Conservation (phyloP, 2,888 invertebrate species). For the Patella pellucida region DNA sequence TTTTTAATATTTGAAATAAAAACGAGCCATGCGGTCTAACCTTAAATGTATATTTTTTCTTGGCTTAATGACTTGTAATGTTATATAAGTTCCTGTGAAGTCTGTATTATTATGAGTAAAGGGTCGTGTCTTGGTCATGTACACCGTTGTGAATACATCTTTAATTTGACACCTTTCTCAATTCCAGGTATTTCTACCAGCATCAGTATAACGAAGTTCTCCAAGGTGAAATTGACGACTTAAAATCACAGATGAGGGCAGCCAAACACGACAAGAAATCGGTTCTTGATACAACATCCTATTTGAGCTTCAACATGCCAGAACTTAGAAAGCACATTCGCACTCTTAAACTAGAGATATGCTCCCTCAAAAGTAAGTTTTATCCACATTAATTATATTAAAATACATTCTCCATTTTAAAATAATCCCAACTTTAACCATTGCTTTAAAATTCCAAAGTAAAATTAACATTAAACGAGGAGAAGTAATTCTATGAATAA, state of each 20-base stretch:
- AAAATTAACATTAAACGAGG: no score
- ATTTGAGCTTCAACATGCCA: background rate
- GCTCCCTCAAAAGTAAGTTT: background rate
- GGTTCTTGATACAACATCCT: background rate
- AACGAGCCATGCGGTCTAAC: background rate
- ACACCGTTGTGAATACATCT: no score
- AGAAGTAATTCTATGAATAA: no score
- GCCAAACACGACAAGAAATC: background rate
- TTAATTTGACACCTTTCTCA: background rate
- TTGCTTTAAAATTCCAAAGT: no score
- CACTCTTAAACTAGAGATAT: background rate
- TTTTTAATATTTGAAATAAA: no score
- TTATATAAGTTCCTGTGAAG: no score
- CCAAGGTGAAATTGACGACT: background rate
- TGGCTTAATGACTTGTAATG: no score
- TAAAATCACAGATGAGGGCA: background rate
- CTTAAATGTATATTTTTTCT: background rate
- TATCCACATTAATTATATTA: no score
- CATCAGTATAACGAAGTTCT: slow-evolving; percentile 15
- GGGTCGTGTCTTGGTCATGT: no score
- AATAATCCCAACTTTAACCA: no score
- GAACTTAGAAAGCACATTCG: background rate
- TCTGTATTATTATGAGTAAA: no score
- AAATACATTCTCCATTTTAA: no score
- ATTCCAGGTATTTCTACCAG: slow-evolving; percentile 17